Conservation (phyloP, 2,888 invertebrate genomes). For the Oconnorella tubifera region DNA sequence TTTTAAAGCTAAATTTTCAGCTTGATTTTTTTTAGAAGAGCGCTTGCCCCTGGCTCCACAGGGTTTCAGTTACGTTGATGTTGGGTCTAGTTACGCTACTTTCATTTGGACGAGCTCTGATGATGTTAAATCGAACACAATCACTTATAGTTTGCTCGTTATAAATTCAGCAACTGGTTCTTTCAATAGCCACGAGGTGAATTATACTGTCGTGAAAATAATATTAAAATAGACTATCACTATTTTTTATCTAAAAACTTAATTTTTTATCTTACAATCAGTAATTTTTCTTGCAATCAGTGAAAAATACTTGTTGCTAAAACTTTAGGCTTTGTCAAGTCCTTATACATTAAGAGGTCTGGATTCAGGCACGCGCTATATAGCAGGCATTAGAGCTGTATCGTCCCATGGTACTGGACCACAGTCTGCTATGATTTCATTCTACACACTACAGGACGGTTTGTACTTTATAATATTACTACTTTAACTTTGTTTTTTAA, state of each 20-base stretch:
- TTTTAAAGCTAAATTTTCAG: too few species aligned
- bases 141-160: not conserved
- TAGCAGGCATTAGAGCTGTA: not conserved
- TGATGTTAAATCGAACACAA: not conserved
- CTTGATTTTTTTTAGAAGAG: conserved; percentile 9
- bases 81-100: conserved; percentile 5
- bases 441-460: not conserved
- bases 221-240: too few species aligned
- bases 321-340: not conserved
- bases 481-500: too few species aligned
- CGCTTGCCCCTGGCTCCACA: conserved; percentile 8
- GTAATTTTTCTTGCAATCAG: too few species aligned
- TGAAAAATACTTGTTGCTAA: too few species aligned
- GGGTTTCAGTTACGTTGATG: conserved; percentile 13
- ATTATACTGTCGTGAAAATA: too few species aligned
- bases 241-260: too few species aligned
- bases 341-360: not conserved
- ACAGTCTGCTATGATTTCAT: not conserved
- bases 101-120: conserved; percentile 6
- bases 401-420: not conserved
- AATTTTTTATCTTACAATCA: too few species aligned
- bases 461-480: too few species aligned
- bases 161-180: not conserved
- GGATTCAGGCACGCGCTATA: not conserved
- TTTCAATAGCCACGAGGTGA: not conserved